Evolutionary conservation across 2,797 vertebrate genomes (phyloP), one percentile per base, ranked within the genome.

Genomic region (Ara ararauna): DNA sequence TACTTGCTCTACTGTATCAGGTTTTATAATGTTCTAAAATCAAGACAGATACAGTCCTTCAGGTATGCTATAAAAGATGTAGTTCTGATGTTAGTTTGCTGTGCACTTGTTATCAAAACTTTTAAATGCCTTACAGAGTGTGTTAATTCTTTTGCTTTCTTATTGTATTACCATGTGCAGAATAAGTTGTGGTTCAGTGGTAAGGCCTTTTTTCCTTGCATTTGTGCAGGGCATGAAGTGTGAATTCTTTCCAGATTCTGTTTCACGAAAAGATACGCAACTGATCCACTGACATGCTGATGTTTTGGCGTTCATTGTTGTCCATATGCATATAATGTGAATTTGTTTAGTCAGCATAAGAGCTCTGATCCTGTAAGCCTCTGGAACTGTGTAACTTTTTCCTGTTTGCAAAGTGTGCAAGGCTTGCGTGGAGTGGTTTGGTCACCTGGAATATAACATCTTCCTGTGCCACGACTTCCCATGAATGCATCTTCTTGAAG

Each of bases 31-130:
- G 42, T 48, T 78, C 22, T 87, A 27, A 48, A 75, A 56, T 19
- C 71, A 56, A 64, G 77, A 12, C 51, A 78, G 45, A 15, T 8
- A 16, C 5, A 3, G 3, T 79, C 13, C 48, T 60, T 82, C 47
- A 36, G 0, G 0, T n/a, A 16, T 44, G 26, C 30, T 36, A 1
- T 67, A 2, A 29, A 72, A 64, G 51, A 22, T 56, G 60, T 14
- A 21, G 36, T 71, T 82, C 51, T 75, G 32, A 8, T 73, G 34
- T 45, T 88, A 24, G 15, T 38, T 88, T 79, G 71, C 51, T 44
- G 24, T 71, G 71, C n/a, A 56, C 5, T 7, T 0, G 1, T 34
- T 76, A 48, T 30, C 30, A 61, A 23, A 34, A 0, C 6, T 47
- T 90, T 73, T 29, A 21, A 53, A 81, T 38, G 21, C 44, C 58